Evolutionary conservation across 2,797 vertebrate genomes (phyloP), one percentile per base, ranked within the genome.

Genomic region (Aeoliscus strigatus): DNA sequence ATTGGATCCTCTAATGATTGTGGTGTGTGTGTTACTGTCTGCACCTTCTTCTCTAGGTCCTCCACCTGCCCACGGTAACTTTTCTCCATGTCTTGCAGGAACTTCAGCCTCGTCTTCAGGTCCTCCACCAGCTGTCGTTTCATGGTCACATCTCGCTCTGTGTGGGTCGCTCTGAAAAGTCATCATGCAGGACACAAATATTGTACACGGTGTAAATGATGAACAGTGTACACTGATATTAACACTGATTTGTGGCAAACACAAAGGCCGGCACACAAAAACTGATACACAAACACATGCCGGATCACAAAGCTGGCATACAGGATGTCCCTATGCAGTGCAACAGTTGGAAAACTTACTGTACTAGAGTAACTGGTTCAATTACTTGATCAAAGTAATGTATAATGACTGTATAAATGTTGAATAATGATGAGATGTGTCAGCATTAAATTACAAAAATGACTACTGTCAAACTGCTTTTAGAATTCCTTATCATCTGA

Each of bases 51-150:
- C 63, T 93, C 91, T 67, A 93, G 85, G 62, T 81, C 90, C 77
- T 90, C 87, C 45, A 91, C 58, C 51, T 87, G 84, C 51, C 86
- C 83, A 54, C 78, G 84, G 70, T 83, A 86, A 56, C 56, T 89
- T 73, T 88, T 91, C 67, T 91, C 89, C 55, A 87, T 91, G 72
- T 93, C 93, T 80, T 93, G 88, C 73, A 90, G 77, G 58, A 89
- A 50, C 89, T 92, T 96, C 51, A 95, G 77, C 66, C 72, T 83
- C 9, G 86, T 91, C 67, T 79, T 90, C 75, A 94, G 79, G 58
- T 94, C 90, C 50, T 96, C 92, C 75, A 93, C 87, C 55, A 96
- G 81, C 78, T 93, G 90, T 66, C 90, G 88, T 82, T 97, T 97
- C 91, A 91, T 92, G 56, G 14, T 82, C 66, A 92, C 57, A 43